A percentile compares a stretch with the other conserved stretches of the same genome.
phyloP scores from a whole-genome alignment of 1,140 invertebrate species.

The Drosophila lacteicornis region DNA sequence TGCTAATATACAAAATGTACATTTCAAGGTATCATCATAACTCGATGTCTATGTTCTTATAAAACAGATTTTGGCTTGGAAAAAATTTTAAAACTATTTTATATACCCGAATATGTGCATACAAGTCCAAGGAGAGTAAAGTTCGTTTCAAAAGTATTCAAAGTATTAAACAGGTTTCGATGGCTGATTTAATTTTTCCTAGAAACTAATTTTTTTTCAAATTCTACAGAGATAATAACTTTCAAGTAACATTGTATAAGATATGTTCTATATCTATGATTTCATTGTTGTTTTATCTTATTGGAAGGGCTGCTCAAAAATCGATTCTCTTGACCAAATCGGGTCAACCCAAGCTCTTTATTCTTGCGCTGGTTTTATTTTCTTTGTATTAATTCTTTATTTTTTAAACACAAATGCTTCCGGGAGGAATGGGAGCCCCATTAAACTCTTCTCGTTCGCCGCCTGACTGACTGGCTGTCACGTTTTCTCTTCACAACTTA shows the following conservation, averaged over 20 bases:
- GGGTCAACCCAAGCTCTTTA: neutral
- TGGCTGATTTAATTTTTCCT: neutral
- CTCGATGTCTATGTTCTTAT: neutral
- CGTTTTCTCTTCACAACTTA: slow-evolving; percentile 29
- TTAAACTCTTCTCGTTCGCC: slow-evolving; percentile 25
- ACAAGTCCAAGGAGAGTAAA: no score
- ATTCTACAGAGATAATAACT: neutral
- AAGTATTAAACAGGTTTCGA: no score
- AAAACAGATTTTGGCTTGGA: neutral
- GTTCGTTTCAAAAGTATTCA: neutral
- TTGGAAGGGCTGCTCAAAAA: neutral
- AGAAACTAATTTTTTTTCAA: no score
- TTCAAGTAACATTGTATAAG: no score
- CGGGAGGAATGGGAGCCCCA: slow-evolving; percentile 7
- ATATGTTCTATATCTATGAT: neutral
- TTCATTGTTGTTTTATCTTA: neutral
- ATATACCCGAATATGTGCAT: neutral
- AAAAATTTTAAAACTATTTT: no score
- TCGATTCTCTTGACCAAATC: slow-evolving; percentile 13
- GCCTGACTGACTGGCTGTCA: slow-evolving; percentile 31
- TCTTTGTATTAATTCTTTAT: neutral
- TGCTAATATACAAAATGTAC: slow-evolving; percentile 45
- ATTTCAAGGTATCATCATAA: neutral
- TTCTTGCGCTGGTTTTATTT: neutral
- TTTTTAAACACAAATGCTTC: slow-evolving; percentile 55